Evolutionary conservation across 1,140 invertebrate species (phyloP).

Genomic region (Brachionus asplanchnoidis): DNA sequence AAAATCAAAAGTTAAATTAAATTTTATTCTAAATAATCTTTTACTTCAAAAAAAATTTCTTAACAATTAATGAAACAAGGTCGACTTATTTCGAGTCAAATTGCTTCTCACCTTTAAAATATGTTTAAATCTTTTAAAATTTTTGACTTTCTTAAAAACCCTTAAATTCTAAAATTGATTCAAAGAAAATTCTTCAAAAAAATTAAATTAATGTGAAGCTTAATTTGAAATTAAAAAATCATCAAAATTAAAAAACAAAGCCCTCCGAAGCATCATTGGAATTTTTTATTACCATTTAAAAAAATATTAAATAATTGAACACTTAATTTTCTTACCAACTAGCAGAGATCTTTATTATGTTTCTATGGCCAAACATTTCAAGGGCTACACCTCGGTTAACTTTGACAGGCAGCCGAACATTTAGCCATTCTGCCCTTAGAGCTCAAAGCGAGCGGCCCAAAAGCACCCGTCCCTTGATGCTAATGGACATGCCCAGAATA

Average conservation of each 20-base stretch:
- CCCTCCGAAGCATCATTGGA: neutral
- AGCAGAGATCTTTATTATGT: neutral
- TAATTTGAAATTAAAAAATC: neutral
- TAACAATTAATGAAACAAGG: too few relatives aligned
- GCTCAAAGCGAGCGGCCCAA: neutral
- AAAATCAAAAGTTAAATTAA: too few relatives aligned
- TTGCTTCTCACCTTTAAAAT: too few relatives aligned
- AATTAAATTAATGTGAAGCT: neutral
- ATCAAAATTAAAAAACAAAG: neutral
- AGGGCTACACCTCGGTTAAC: neutral
- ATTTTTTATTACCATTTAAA: neutral
- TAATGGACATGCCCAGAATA: conserved; percentile 20
- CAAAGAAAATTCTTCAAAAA: neutral
- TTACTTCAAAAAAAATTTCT: too few relatives aligned
- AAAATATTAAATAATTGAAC: neutral
- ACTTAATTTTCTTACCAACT: neutral
- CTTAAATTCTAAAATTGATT: too few relatives aligned
- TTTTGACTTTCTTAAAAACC: too few relatives aligned
- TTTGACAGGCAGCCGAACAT: neutral
- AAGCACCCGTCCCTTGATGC: neutral
- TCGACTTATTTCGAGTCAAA: too few relatives aligned
- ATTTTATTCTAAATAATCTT: too few relatives aligned
- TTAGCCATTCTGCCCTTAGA: neutral
- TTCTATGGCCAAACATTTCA: neutral
- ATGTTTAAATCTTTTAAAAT: too few relatives aligned